Base-by-base conservation (phyloP, 2,797 vertebrate species). In the Garrulus glandarius region DNA sequence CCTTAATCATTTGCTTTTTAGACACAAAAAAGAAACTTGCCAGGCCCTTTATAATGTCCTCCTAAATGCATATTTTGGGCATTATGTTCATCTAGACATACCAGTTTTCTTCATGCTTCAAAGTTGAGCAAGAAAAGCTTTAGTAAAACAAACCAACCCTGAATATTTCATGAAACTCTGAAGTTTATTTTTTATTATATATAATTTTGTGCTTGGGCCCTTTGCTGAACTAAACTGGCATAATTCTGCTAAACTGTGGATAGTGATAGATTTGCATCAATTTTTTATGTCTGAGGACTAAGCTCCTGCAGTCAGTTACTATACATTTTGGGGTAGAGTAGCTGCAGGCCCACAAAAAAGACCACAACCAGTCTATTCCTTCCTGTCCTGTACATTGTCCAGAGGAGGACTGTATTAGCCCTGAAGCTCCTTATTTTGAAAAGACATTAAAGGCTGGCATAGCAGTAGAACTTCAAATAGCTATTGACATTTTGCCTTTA, bases 401-500 rank as follows among this genome's bases (percentile, higher is more conserved):
- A 39, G 55, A 71, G 37, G 27, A 68, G 16, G 15, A 43, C 50
- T 71, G 9, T 43, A 64, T 41, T 44, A 53, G 30, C 27, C 19
- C 49, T 61, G n/a, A 78, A 85, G 32, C 10, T 83, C 20, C 69
- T 44, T 57, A 69, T 61, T 89, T 75, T 75, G 39, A 71, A 81
- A 91, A 26, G 27, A 49, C n/a, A 68, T 76, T 88, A 86, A 90
- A 61, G 81, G 24, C 46, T 84, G 39, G 18, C 43, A 63, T 47
- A 95, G 79, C 24, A 65, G 24, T 60, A 74, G 50, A 88, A 78
- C 76, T 90, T 94, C 57, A 94, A 92, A 95, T 34, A 93, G 57
- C 43, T 89, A 90, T 90, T 86, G 83, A 61, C 57, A 92, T 92
- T 87, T 86, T 64, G 43, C n/a, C 72, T 82, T 89, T 96, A 84